Percentiles rank a stretch among this genome's conserved stretches.
phyloP scores from a whole-genome alignment of 2,797 vertebrate genomes.

The Sciaenops ocellatus region DNA sequence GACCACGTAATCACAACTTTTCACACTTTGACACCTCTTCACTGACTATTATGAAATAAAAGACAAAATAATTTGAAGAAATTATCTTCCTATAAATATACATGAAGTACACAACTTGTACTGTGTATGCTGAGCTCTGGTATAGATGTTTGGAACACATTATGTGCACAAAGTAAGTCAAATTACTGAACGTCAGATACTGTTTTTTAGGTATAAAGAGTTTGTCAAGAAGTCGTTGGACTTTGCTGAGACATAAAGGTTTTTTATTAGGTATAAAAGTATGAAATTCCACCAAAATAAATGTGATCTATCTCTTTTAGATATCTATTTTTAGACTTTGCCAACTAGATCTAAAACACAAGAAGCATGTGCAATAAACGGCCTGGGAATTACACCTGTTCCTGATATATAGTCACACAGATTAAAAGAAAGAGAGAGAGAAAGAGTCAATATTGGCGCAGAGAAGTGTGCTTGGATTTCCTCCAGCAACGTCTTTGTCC shows the following conservation, averaged over 20 bases:
- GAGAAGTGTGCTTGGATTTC: slow-evolving; percentile 70
- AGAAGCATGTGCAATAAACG: background rate
- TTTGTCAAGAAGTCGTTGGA: background rate
- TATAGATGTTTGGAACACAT: background rate
- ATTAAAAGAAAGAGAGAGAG: slow-evolving; percentile 24
- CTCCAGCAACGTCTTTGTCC: slow-evolving; percentile 73
- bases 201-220: background rate
- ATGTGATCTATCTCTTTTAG: background rate
- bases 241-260: background rate
- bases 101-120: slow-evolving; percentile 1
- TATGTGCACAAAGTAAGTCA: background rate
- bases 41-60: background rate
- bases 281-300: background rate
- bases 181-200: background rate
- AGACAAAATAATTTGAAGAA: background rate
- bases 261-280: background rate
- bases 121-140: background rate
- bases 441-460: slow-evolving; percentile 70
- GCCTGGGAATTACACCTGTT: slow-evolving; percentile 46
- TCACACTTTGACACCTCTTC: background rate
- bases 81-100: background rate
- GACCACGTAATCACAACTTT: background rate
- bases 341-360: background rate
- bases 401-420: slow-evolving; percentile 14
- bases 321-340: background rate